Base-by-base conservation (phyloP, 2,113 vertebrate species). In the Damaliscus lunatus region DNA sequence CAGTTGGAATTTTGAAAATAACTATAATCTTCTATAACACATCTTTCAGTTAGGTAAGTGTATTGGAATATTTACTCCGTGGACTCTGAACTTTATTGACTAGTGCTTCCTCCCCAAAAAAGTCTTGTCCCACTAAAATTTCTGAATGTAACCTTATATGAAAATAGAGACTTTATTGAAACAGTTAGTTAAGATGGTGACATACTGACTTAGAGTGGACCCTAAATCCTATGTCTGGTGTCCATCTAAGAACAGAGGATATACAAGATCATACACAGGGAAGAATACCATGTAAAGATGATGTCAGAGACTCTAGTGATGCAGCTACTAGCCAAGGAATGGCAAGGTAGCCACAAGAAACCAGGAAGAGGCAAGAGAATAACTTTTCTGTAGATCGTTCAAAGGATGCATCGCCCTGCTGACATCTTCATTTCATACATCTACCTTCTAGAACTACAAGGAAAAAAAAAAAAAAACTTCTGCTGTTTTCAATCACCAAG, bases 341-440 rank as follows among this genome's bases (percentile, higher is more conserved):
- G n/a, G 11, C 43, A 33, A 25, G 33, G 40, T 12, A 78, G 19
- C 29, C 62, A 64, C 40, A 7, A 21, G 7, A 48, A 77, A 5
- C 16, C 27, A 29, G 15, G 48, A 31, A 21, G 53, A 77, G 40
- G 2, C 23, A 46, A 29, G 11, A 2, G 2, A 16, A 4, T 2
- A 11, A 59, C 31, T 88, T 7, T 91, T 7, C 16, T n/a, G 10
- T 12, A 43, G 1, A 27, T 48, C 4, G 4, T 40, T 14, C 9
- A 57, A 36, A 87, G 53, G 19, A 19, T 7, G 17, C 6, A 43
- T 7, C 2, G 8, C 1, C 4, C 10, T 36, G 0, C 2, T 36
- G 33, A 82, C 25, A 78, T 4, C 29, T 48, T 59, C n/a, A 84
- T 59, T 96, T 80, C 31, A 81, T 2, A 88, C 5, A 10, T 55